A percentile compares a stretch with the other conserved stretches of the same genome.
Evolutionary conservation across 1,140 invertebrate species (phyloP).

Genomic region (Stegodyphus dumicola): DNA sequence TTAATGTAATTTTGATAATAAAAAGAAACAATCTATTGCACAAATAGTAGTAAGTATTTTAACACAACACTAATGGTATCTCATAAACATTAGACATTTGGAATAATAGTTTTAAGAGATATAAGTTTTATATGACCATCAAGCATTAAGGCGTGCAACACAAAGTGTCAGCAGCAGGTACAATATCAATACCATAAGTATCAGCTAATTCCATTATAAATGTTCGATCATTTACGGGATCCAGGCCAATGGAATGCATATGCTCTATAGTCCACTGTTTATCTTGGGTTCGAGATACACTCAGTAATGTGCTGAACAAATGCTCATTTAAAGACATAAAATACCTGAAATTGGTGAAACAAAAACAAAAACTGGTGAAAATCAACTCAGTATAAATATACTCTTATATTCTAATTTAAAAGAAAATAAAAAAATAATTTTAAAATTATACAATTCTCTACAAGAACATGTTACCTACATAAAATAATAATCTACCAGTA

Average conservation of each 20-base stretch:
- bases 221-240: slow-evolving; percentile 68
- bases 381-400: not conserved
- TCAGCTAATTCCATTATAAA: slow-evolving; percentile 70
- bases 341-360: slow-evolving; percentile 65
- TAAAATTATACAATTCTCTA: too few species aligned
- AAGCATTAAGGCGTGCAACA: slow-evolving; percentile 65
- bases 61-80: too few species aligned
- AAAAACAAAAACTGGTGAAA: not conserved
- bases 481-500: too few species aligned
- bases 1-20: too few species aligned
- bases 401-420: not conserved
- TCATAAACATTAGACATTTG: too few species aligned
- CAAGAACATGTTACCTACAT: too few species aligned
- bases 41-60: too few species aligned
- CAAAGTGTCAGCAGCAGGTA: slow-evolving; percentile 69
- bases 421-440: too few species aligned
- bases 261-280: slow-evolving; percentile 69
- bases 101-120: too few species aligned
- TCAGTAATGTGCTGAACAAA: slow-evolving; percentile 68
- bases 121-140: too few species aligned
- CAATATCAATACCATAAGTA: slow-evolving; percentile 70
- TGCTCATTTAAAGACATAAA: slow-evolving; percentile 69
- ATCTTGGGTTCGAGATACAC: slow-evolving; percentile 68
- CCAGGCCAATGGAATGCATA: slow-evolving; percentile 69
- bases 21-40: too few species aligned